Evolutionary conservation across 2,888 invertebrate genomes (phyloP), one percentile per base, ranked within the genome.

Genomic region (Orthonychiurus folsomi): DNA sequence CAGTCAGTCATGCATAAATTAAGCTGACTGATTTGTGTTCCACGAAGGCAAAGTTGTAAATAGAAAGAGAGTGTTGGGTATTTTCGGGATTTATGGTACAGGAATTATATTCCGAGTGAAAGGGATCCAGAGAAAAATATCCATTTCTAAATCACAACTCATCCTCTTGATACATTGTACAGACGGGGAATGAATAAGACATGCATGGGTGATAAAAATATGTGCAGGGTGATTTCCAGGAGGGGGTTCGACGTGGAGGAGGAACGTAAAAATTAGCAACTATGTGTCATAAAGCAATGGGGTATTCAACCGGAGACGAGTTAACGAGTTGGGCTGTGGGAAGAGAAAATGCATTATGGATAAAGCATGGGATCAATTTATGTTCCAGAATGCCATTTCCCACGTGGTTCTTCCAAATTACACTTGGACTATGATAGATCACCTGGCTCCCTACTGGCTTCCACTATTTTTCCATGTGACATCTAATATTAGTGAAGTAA

Each of bases 401-500:
- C 24, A 60, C 53, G 55, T n/a, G 47, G n/a, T 56, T n/a, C 56
- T 56, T 18, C 18, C 53, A 60, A 60, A 54, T 60, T 54, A 27
- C 26, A 60, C 21, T 27, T 27, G 18, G 37, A 60, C 21, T 50
- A 61, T 61, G 61, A 61, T 56, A 56, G 61, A 61, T 61, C 61
- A 61, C 61, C 61, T 61, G 50, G 26, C 53, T 50, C 57, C 56
- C 61, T 50, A 56, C 52, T 5, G 28, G 52, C 47, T 37, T 27
- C 56, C 61, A 61, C 56, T 61, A 61, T 47, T 56, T 61, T 61
- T 56, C 37, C 37, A 9, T 9, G 37, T 37, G 37, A 37, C 37
- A 37, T 37, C 15, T 15, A 37, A 37, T 37, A 37, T 37, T 37
- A 37, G 5, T 9, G 9, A 15, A 37, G 37, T 37, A 37, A 37